phyloP scores from a whole-genome alignment of 1,140 invertebrate species.

The Popillia japonica region DNA sequence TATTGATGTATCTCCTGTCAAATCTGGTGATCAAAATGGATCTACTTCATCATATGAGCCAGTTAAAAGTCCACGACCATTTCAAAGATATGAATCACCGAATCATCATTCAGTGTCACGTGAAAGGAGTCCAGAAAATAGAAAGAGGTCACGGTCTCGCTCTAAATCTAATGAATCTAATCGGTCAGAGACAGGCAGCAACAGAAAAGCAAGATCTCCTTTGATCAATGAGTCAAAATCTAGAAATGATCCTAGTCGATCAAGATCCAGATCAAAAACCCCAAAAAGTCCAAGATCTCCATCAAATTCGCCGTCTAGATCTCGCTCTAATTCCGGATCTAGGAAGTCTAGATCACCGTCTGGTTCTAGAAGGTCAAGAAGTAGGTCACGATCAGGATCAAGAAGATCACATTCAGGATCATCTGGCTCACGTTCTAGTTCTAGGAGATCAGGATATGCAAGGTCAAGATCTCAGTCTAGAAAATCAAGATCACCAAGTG shows the following conservation, averaged over 20 bases:
- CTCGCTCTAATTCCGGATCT: constrained; percentile 43
- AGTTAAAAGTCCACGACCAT: constrained; percentile 38
- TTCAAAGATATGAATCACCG: too few relatives aligned
- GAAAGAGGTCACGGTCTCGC: constrained; percentile 53
- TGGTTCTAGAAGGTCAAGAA: constrained; percentile 43
- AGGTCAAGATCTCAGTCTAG: constrained; percentile 46
- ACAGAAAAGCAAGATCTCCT: too few relatives aligned
- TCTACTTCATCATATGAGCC: constrained; percentile 41
- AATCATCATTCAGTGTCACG: too few relatives aligned
- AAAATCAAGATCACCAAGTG: constrained; percentile 50
- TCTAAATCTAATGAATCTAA: constrained; percentile 46
- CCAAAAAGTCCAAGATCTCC: too few relatives aligned
- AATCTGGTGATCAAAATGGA: constrained; percentile 34
- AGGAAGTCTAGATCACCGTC: constrained; percentile 49
- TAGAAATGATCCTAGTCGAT: too few relatives aligned
- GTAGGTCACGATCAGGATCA: constrained; percentile 49
- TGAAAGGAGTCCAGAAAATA: constrained; percentile 12
- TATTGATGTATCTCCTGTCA: constrained; percentile 42
- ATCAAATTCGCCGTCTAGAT: too few relatives aligned
- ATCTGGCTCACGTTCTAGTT: constrained; percentile 49
- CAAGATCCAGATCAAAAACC: too few relatives aligned
- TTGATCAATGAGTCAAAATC: too few relatives aligned
- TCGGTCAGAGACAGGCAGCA: too few relatives aligned
- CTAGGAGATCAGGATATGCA: constrained; percentile 45
- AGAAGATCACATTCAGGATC: constrained; percentile 41